A percentile compares a stretch with the other conserved stretches of the same genome.
phyloP scores from a whole-genome alignment of 2,888 invertebrate species.

The Periphyllus acericola region DNA sequence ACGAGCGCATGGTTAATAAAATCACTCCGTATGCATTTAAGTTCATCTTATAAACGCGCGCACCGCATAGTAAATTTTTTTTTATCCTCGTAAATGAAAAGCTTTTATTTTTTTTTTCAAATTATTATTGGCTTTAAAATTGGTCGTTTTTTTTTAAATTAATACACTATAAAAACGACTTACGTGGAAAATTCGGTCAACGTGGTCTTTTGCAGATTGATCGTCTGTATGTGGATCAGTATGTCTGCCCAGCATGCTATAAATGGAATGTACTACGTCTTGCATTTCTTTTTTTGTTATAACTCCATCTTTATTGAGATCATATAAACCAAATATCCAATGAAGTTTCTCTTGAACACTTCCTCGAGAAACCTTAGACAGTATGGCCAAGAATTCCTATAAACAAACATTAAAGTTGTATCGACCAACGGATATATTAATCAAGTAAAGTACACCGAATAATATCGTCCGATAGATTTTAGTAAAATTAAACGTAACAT shows the following conservation, averaged over 20 bases:
- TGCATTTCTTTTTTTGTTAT: conserved; percentile 87
- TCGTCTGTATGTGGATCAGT: conserved; percentile 80
- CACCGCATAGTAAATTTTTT: too few relatives aligned
- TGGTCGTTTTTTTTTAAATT: not conserved
- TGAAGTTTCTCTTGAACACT: conserved; percentile 85
- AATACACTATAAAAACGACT: conserved; percentile 66
- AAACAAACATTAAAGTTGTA: conserved; percentile 62
- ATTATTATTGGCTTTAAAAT: too few relatives aligned
- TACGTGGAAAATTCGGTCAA: conserved; percentile 87
- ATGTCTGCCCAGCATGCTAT: conserved; percentile 85
- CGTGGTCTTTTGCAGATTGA: conserved; percentile 82
- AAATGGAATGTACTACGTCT: conserved; percentile 84
- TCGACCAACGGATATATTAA: not conserved
- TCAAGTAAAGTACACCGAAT: too few relatives aligned
- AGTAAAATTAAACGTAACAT: not conserved
- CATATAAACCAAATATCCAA: conserved; percentile 90
- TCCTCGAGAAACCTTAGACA: conserved; percentile 86
- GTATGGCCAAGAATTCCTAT: conserved; percentile 85
- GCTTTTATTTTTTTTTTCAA: too few relatives aligned
- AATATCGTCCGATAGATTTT: too few relatives aligned
- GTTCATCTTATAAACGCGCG: too few relatives aligned
- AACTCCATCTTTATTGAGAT: conserved; percentile 85
- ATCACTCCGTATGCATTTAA: too few relatives aligned
- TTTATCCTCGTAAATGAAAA: too few relatives aligned
- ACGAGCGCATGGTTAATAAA: too few relatives aligned